These are phyloP conservation scores for Cydia fagiglandana DNA, from an alignment of 1,140 invertebrate genomes.

Conservation along the genomic window DNA sequence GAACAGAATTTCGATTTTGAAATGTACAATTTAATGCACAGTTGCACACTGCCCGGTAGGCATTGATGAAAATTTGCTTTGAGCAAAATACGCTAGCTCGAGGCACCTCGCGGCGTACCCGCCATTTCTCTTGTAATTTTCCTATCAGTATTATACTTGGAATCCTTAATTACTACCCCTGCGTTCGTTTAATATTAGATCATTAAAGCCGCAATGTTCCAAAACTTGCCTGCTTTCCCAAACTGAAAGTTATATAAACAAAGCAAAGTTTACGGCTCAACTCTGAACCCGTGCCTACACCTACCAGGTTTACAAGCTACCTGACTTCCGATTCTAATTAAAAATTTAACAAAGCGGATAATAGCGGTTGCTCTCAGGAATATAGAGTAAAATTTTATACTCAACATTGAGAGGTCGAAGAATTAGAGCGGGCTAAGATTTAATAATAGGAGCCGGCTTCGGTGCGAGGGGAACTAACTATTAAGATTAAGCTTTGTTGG, in stretches of 20 bases:
- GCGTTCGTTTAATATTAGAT: slow-evolving; percentile 77
- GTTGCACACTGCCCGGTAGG: not conserved
- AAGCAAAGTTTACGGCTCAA: slow-evolving; percentile 67
- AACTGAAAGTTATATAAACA: slow-evolving; percentile 73
- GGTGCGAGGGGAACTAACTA: slow-evolving; percentile 17
- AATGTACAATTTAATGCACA: slow-evolving; percentile 26
- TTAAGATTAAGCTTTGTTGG: slow-evolving; percentile 30
- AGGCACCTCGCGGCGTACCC: not conserved
- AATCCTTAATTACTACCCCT: slow-evolving; percentile 75
- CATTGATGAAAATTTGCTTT: slow-evolving; percentile 25
- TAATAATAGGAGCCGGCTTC: slow-evolving; percentile 18
- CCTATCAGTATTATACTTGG: slow-evolving; percentile 59
- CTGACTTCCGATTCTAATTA: slow-evolving; percentile 68
- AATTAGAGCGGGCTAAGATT: slow-evolving; percentile 28
- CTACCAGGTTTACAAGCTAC: slow-evolving; percentile 58
- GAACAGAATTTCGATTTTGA: slow-evolving; percentile 13
- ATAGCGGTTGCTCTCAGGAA: slow-evolving; percentile 48
- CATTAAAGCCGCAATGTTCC: slow-evolving; percentile 76
- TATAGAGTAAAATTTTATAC: slow-evolving; percentile 48
- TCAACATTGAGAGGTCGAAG: slow-evolving; percentile 37
- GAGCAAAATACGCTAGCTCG: not conserved
- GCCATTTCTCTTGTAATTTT: slow-evolving; percentile 46
- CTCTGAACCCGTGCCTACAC: slow-evolving; percentile 68
- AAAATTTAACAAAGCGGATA: slow-evolving; percentile 69
- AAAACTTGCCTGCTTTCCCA: slow-evolving; percentile 72